These are phyloP conservation scores for Ailuropoda melanoleuca DNA, from an alignment of 2,113 vertebrate genomes.

Conservation along the genomic window DNA sequence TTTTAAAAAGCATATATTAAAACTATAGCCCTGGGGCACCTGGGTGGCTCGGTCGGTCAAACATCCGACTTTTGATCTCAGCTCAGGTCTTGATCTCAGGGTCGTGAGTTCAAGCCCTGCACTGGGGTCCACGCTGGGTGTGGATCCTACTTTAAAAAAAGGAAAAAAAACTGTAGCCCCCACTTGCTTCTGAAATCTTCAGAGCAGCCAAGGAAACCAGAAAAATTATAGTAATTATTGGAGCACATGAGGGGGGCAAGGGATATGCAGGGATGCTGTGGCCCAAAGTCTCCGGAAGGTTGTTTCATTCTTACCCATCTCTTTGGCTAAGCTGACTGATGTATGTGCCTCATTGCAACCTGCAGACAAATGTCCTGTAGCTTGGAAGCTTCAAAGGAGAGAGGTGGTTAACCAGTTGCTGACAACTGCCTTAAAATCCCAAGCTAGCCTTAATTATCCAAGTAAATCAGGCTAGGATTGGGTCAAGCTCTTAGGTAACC, in stretches of 20 bases:
- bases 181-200: conserved; percentile 24
- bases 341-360: neutral
- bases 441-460: neutral
- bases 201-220: neutral
- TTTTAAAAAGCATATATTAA: neutral
- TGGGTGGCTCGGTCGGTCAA: neutral
- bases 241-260: neutral
- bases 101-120: neutral
- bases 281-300: neutral
- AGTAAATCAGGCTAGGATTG: neutral
- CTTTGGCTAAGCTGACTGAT: neutral
- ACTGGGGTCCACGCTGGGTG: neutral
- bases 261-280: neutral
- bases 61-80: neutral
- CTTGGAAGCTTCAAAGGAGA: neutral
- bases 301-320: neutral
- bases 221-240: neutral
- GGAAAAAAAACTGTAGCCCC: neutral
- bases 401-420: neutral
- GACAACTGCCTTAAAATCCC: conserved; percentile 35
- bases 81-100: neutral
- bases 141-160: neutral
- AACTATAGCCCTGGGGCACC: neutral
- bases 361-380: neutral
- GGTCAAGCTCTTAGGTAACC: neutral